A percentile compares a stretch with the other conserved stretches of the same genome.
These are phyloP conservation scores for Hiodon alosoides DNA, from an alignment of 2,113 vertebrate genomes.

Conservation along the genomic window DNA sequence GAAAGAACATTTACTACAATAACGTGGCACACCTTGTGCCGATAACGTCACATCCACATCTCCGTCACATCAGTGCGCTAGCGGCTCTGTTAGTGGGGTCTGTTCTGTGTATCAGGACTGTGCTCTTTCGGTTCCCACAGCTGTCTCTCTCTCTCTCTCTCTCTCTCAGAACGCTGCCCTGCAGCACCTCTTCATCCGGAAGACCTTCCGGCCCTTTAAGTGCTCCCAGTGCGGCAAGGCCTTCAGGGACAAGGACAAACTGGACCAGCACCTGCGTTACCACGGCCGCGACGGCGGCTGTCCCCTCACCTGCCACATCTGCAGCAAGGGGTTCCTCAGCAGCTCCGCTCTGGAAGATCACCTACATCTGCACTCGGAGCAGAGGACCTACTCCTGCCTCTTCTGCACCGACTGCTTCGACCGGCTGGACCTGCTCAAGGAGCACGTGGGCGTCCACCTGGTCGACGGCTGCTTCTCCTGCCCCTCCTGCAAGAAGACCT, in stretches of 20 bases:
- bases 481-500: slow-evolving; percentile 91
- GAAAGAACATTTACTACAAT: background rate
- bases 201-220: slow-evolving; percentile 92
- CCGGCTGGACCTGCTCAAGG: slow-evolving; percentile 85
- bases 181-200: slow-evolving; percentile 93
- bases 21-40: too few species aligned
- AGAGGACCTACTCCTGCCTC: slow-evolving; percentile 89
- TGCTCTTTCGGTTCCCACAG: too few species aligned
- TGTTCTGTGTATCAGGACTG: too few species aligned
- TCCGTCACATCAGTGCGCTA: too few species aligned
- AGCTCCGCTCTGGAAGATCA: slow-evolving; percentile 82
- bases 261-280: slow-evolving; percentile 88
- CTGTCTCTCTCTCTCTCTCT: background rate
- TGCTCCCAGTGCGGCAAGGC: slow-evolving; percentile 93
- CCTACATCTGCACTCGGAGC: slow-evolving; percentile 85
- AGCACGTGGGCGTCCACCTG: slow-evolving; percentile 82
- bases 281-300: slow-evolving; percentile 84
- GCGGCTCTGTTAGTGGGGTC: too few species aligned
- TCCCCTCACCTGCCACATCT: slow-evolving; percentile 84
- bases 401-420: slow-evolving; percentile 88
- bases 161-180: slow-evolving; percentile 85
- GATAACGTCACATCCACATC: too few species aligned
- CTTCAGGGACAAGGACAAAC: slow-evolving; percentile 91
- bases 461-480: slow-evolving; percentile 84
- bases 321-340: slow-evolving; percentile 87